Base-by-base conservation (phyloP, 2,888 invertebrate genomes). In the Cantharis lateralis region DNA sequence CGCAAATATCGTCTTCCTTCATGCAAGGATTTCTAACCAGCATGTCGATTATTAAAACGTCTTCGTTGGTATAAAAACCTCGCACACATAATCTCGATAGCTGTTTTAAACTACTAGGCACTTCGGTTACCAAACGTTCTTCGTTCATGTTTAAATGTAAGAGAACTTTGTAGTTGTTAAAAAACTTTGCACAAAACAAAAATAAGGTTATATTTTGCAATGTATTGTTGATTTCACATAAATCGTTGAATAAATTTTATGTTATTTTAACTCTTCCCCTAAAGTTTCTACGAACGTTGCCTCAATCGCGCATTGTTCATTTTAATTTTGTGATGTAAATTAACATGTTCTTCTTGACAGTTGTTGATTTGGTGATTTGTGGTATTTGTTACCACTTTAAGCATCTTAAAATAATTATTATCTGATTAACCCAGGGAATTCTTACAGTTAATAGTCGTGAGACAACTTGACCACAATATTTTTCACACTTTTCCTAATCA, bases 31-130 rank as follows among this genome's bases (percentile, higher is more conserved):
- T 97, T 84, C 98, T 91, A 68, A 98, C 97, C 66, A 98, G 90
- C 95, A 98, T 96, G 88, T 98, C 98, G 70, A 98, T 95, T 74
- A 98, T 96, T 24, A 98, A 91, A 0, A 96, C 94, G 91, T 98
- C 98, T 89, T 98, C 98, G 81, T 96, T 94, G 0, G 94, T 93
- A 87, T 98, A 98, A 89, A 98, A 98, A 2, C 97, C 98, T 83
- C 98, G 90, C 0, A 96, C 96, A 16, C 98, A 96, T 28, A 97
- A 91, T 73, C 98, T 92, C 16, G 97, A 97, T 76, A 98, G 89
- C 88, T 98, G 95, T 87, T 98, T 98, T 78, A 98, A 91, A 85
- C 95, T 95, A 87, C 96, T 96, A 15, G 98, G 98, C 62, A 98
- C 96, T 89, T 98, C 98, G 3, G 96, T 96, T 18, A 96, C 94